Evolutionary conservation across 2,888 invertebrate species (phyloP), one percentile per base, ranked within the genome.

Genomic region (Ommatoiulus sabulosus): DNA sequence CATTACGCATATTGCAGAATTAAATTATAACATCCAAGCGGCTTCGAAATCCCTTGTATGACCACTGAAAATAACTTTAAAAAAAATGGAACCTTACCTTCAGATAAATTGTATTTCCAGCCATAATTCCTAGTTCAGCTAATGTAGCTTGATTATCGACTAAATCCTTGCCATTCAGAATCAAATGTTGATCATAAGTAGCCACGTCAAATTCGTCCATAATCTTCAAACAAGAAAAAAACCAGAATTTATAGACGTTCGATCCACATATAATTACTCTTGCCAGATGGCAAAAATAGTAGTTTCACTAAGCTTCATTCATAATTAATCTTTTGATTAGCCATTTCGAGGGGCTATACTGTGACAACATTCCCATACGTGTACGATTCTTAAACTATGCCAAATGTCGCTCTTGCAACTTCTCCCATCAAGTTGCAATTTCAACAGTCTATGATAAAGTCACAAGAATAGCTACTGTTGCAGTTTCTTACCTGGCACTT

Each of bases 121-220:
- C 46, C 46, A 86, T 24, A 5, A 88, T 57, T 46, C 88, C 84
- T 17, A 88, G n/a, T 86, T 88, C 86, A 24, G 52, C 86, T 48
- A 88, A 57, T n/a, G 88, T 88, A 43, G 88, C 85, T 35, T 88
- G 35, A 20, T 20, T n/a, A 8, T 57, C 86, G 24, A 10, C 52
- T 17, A 88, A 44, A 12, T 46, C 24, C 12, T 20, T 52, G 63
- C 84, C 86, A 80, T 85, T 35, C 17, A 88, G 17, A 52, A 35
- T 88, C 52, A 88, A 44, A 86, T 88, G 88, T 84, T 88, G 88
- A 48, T 84, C 52, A 24, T 48, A 85, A 35, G 88, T 85, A 3
- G 88, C 48, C 35, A 88, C 88, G 10, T 20, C 35, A 44, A 88
- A 86, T 35, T 85, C 57, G 12, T 86, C 86, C 86, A 88, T 86